Percentiles rank a stretch among this genome's conserved stretches.
phyloP scores from a whole-genome alignment of 2,797 vertebrate genomes.

The Urosaurus nigricauda region DNA sequence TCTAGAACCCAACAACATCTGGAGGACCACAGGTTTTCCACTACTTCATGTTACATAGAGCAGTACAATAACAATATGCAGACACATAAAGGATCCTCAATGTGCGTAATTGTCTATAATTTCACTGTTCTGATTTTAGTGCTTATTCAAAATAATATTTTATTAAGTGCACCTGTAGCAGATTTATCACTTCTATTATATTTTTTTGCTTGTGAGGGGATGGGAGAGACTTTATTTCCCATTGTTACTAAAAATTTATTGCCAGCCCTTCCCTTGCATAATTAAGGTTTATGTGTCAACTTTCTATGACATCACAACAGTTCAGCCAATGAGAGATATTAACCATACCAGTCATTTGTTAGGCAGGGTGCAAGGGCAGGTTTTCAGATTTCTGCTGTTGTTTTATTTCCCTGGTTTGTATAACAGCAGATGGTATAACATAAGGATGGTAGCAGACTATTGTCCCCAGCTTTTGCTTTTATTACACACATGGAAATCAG shows the following conservation, averaged over 20 bases:
- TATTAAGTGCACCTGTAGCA: too few relatives aligned
- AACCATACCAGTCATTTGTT: background rate
- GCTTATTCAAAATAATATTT: background rate
- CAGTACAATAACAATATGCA: background rate
- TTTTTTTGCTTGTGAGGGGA: background rate
- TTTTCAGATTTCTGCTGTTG: background rate
- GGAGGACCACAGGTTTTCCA: background rate
- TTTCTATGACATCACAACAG: background rate
- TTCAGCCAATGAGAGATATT: background rate
- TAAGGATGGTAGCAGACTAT: background rate
- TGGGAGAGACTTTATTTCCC: background rate
- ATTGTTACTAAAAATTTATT: background rate
- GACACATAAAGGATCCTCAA: background rate
- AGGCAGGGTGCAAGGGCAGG: background rate
- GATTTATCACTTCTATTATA: background rate
- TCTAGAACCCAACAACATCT: background rate
- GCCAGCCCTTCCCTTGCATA: background rate
- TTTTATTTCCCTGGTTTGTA: background rate
- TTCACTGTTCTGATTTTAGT: too few relatives aligned
- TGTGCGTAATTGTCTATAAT: background rate
- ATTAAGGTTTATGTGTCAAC: background rate
- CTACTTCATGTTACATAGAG: background rate
- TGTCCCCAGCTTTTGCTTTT: background rate
- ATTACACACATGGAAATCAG: background rate
- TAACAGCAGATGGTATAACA: background rate